Evolutionary conservation across 2,113 vertebrate genomes (phyloP).

Genomic region (Taurulus bubalis): DNA sequence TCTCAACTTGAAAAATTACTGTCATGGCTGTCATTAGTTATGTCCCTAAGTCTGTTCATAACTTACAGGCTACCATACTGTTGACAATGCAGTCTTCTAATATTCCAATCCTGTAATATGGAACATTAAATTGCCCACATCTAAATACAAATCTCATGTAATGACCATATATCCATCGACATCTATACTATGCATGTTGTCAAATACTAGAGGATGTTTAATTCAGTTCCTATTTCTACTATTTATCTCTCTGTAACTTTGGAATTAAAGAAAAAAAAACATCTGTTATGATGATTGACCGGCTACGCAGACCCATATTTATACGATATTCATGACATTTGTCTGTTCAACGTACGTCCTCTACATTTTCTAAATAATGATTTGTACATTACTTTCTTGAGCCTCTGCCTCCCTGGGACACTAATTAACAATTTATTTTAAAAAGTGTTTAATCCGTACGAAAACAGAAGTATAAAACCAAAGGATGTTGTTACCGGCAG

Average conservation of each 20-base stretch:
- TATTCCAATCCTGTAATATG: neutral
- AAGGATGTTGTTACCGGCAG: neutral
- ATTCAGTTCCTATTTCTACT: neutral
- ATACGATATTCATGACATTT: neutral
- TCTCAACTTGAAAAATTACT: neutral
- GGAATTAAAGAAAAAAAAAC: neutral
- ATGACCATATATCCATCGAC: neutral
- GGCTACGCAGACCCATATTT: neutral
- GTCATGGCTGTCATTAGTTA: neutral
- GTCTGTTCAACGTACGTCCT: neutral
- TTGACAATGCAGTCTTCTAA: neutral
- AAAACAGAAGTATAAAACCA: neutral
- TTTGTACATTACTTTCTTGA: neutral
- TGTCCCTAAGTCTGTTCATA: neutral
- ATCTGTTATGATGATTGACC: neutral
- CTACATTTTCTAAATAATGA: neutral
- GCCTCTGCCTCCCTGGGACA: neutral
- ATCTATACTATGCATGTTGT: neutral
- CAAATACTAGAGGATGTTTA: neutral
- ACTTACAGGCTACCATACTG: neutral
- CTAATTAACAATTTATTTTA: neutral
- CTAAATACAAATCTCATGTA: neutral
- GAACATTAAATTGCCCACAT: neutral
- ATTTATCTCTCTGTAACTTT: neutral
- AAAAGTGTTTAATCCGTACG: neutral